Evolutionary conservation across 2,888 invertebrate species (phyloP).

Genomic region (Molanna angustata): DNA sequence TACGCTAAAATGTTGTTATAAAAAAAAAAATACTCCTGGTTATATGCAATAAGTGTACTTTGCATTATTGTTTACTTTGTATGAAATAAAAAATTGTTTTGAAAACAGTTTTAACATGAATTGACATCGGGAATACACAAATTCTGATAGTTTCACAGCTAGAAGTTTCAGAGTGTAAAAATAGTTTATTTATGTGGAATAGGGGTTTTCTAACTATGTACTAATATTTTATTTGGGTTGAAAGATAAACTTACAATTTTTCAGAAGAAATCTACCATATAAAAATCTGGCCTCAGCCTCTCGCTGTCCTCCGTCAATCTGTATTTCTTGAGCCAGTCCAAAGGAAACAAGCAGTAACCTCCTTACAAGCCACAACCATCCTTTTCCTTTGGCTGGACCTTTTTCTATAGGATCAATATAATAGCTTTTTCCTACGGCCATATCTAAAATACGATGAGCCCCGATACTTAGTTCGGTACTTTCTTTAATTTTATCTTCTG

Average conservation of each 20-base stretch:
- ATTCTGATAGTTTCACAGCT: too few species aligned
- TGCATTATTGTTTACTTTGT: too few species aligned
- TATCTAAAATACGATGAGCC: slow-evolving; percentile 3
- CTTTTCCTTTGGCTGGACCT: slow-evolving; percentile 40
- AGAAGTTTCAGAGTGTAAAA: too few species aligned
- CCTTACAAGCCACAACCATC: slow-evolving; percentile 58
- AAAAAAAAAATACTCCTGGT: too few species aligned
- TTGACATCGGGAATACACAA: too few species aligned
- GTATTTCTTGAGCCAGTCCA: slow-evolving; percentile 45
- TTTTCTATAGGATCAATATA: not conserved
- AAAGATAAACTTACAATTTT: slow-evolving; percentile 52
- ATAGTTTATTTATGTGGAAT: too few species aligned
- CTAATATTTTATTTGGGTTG: too few species aligned
- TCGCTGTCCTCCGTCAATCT: slow-evolving; percentile 49
- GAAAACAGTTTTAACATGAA: too few species aligned
- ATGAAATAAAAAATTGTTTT: too few species aligned
- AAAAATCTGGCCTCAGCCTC: slow-evolving; percentile 53
- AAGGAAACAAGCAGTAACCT: slow-evolving; percentile 52
- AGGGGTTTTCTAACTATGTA: too few species aligned
- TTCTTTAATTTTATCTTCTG: slow-evolving; percentile 9
- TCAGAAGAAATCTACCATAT: slow-evolving; percentile 53
- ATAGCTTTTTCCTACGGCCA: slow-evolving; percentile 13
- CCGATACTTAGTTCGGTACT: slow-evolving; percentile 8
- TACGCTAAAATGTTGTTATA: too few species aligned
- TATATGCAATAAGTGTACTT: too few species aligned